Conservation (phyloP, 2,113 vertebrate species). For the Neoarius graeffei region DNA sequence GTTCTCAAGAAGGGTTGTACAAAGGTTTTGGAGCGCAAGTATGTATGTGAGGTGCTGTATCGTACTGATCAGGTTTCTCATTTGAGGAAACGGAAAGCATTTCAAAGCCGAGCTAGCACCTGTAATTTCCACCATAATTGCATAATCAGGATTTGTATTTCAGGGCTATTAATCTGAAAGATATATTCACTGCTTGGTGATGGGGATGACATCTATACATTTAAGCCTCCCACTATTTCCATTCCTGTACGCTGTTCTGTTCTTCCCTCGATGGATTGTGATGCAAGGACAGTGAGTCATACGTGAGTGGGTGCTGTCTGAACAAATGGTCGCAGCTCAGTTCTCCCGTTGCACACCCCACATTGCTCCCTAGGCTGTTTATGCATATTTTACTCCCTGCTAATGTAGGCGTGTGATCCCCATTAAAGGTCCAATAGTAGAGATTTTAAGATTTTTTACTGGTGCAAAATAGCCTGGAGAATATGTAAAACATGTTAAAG, state of each 20-base stretch:
- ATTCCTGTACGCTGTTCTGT: conserved; percentile 1
- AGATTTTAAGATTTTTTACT: not conserved
- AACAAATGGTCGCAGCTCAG: conserved; percentile 33
- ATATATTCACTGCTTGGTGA: conserved; percentile 9
- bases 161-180: not conserved
- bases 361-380: not conserved
- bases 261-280: conserved; percentile 21
- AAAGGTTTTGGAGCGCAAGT: not conserved
- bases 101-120: too few species aligned
- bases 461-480: not conserved
- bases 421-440: not conserved
- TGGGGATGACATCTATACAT: conserved; percentile 13
- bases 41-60: not conserved
- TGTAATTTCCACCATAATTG: not conserved
- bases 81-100: not conserved
- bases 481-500: not conserved
- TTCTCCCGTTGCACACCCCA: not conserved
- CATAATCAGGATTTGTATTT: conserved; percentile 4
- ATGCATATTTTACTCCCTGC: not conserved
- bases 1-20: not conserved
- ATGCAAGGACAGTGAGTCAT: conserved; percentile 42
- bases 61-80: not conserved
- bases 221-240: conserved; percentile 18
- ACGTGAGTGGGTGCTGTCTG: conserved; percentile 35
- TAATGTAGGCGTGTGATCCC: not conserved